A percentile compares a stretch with the other conserved stretches of the same genome.
Conservation (phyloP, 2,113 vertebrate genomes). For the Hyaena hyaena region DNA sequence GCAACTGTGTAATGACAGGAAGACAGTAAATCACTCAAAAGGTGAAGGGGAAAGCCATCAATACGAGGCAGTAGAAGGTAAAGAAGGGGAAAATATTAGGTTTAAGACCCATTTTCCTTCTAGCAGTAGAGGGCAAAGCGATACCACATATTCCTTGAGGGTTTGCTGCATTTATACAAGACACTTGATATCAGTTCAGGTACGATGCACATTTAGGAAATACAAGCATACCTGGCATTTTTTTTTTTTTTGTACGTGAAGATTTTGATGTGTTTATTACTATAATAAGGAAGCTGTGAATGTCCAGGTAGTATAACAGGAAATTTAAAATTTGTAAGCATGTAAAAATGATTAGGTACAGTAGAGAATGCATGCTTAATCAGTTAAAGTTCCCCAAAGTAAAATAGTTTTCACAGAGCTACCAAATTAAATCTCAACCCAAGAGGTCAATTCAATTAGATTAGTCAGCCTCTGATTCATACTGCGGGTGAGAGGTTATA, state of each 20-base stretch:
- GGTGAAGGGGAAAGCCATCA: accelerated
- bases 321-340: neutral
- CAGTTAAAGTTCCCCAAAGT: conserved; percentile 40
- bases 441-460: conserved; percentile 67
- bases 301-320: neutral
- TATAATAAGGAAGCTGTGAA: neutral
- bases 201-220: neutral
- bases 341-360: conserved; percentile 21
- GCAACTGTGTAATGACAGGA: neutral
- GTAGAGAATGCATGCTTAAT: conserved; percentile 6
- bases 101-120: neutral
- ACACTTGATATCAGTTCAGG: neutral
- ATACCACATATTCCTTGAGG: neutral
- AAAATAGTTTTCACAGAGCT: conserved; percentile 56
- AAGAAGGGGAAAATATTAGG: neutral
- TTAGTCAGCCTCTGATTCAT: conserved; percentile 1
- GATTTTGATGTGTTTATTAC: neutral
- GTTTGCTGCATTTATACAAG: neutral
- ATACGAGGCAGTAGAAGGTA: neutral
- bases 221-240: neutral
- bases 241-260: too few relatives aligned
- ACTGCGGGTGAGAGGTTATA: neutral
- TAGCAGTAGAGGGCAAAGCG: neutral
- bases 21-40: neutral
- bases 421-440: conserved; percentile 53